Conservation (phyloP, 2,888 invertebrate species). For the Hyppa rectilinea region DNA sequence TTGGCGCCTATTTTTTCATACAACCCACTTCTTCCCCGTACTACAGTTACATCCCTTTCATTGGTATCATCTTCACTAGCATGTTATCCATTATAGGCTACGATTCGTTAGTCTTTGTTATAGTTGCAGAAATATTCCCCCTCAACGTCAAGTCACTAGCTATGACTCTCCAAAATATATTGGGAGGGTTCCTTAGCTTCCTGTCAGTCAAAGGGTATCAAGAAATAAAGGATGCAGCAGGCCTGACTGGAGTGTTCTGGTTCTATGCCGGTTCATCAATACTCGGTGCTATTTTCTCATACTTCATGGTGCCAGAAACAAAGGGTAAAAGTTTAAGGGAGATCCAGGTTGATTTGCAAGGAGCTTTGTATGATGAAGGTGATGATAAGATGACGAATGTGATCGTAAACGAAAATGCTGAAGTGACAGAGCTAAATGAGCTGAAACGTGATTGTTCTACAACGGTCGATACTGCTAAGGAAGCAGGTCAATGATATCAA, state of each 20-base stretch:
- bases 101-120: constrained; percentile 81
- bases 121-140: constrained; percentile 90
- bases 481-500: constrained; percentile 6
- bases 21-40: constrained; percentile 65
- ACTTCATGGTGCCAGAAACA: too few species aligned
- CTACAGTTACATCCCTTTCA: constrained; percentile 80
- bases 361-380: too few species aligned
- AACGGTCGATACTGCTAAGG: neutral
- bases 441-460: constrained; percentile 9
- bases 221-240: constrained; percentile 82
- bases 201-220: constrained; percentile 89
- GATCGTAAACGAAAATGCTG: constrained; percentile 15
- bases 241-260: constrained; percentile 87
- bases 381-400: too few species aligned
- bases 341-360: too few species aligned
- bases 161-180: constrained; percentile 82
- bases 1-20: constrained; percentile 82
- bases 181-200: constrained; percentile 79
- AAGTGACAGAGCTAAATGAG: constrained; percentile 31
- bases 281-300: too few species aligned
- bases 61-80: constrained; percentile 80
- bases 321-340: too few species aligned
- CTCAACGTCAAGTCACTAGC: constrained; percentile 90
- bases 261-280: constrained; percentile 83
- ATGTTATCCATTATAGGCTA: constrained; percentile 82